Conservation (phyloP, 1,140 invertebrate genomes). For the Drosophila trapezifrons region DNA sequence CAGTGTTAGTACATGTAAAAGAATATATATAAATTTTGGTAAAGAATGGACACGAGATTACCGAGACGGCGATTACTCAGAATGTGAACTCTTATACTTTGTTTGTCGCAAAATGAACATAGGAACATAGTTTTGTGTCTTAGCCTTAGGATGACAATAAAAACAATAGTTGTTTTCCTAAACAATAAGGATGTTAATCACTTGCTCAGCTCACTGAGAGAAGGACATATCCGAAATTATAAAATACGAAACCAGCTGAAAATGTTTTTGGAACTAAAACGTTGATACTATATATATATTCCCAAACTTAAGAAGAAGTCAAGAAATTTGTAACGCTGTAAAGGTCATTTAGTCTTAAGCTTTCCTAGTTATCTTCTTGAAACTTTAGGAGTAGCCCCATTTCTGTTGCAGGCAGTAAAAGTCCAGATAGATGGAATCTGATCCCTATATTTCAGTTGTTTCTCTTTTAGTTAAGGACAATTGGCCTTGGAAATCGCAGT, state of each 20-base stretch:
- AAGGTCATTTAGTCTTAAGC: too few relatives aligned
- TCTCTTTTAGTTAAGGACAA: not conserved
- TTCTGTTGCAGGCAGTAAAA: conserved; percentile 5
- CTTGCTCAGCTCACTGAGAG: not conserved
- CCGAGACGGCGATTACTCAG: conserved; percentile 41
- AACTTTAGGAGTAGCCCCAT: not conserved
- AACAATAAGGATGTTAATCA: not conserved
- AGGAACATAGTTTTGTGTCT: conserved; percentile 8
- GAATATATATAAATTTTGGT: conserved; percentile 72
- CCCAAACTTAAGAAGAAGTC: too few relatives aligned
- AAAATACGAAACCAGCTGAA: too few relatives aligned
- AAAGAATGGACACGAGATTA: conserved; percentile 66
- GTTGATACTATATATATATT: not conserved
- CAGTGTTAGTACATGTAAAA: conserved; percentile 68
- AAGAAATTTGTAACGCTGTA: too few relatives aligned
- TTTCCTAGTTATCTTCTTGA: not conserved
- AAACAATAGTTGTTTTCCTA: not conserved
- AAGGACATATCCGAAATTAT: not conserved
- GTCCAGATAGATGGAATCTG: not conserved
- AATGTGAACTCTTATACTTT: conserved; percentile 34
- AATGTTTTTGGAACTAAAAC: too few relatives aligned
- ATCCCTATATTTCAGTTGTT: not conserved
- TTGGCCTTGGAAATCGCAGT: conserved; percentile 1
- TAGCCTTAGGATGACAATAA: not conserved
- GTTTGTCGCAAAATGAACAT: conserved; percentile 20